Evolutionary conservation across 2,113 vertebrate species (phyloP).

Genomic region (Erythrolamprus reginae): DNA sequence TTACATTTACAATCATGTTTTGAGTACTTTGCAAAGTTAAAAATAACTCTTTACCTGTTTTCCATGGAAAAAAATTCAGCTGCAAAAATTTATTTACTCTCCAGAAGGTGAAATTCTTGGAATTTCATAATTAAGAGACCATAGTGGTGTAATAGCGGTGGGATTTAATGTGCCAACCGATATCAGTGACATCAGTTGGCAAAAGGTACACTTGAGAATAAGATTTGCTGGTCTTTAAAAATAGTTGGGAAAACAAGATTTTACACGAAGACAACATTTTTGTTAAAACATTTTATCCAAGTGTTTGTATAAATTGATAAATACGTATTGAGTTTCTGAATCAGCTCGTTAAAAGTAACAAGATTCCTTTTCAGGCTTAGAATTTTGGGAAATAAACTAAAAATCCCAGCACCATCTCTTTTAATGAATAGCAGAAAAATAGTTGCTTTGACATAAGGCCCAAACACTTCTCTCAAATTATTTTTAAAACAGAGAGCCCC

Average conservation of each 20-base stretch:
- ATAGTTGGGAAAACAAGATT: not conserved
- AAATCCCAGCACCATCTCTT: not conserved
- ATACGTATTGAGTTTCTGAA: too few relatives aligned
- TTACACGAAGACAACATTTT: not conserved
- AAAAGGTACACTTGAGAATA: not conserved
- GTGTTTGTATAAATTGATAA: not conserved
- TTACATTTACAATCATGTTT: not conserved
- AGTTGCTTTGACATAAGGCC: not conserved
- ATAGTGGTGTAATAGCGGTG: not conserved
- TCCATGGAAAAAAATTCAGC: not conserved
- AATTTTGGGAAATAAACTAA: not conserved
- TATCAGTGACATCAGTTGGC: not conserved
- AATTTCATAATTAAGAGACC: not conserved
- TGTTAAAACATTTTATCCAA: not conserved
- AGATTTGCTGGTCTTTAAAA: not conserved
- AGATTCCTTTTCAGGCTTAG: not conserved
- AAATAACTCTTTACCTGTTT: not conserved
- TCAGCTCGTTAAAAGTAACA: not conserved
- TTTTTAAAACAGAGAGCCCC: not conserved
- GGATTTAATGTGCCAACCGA: not conserved
- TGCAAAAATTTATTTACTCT: not conserved
- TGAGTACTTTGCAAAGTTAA: not conserved
- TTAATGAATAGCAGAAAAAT: not conserved
- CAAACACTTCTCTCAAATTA: not conserved
- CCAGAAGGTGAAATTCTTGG: not conserved